These are phyloP conservation scores for Catocala fraxini DNA, from an alignment of 2,888 invertebrate genomes.

Conservation along the genomic window DNA sequence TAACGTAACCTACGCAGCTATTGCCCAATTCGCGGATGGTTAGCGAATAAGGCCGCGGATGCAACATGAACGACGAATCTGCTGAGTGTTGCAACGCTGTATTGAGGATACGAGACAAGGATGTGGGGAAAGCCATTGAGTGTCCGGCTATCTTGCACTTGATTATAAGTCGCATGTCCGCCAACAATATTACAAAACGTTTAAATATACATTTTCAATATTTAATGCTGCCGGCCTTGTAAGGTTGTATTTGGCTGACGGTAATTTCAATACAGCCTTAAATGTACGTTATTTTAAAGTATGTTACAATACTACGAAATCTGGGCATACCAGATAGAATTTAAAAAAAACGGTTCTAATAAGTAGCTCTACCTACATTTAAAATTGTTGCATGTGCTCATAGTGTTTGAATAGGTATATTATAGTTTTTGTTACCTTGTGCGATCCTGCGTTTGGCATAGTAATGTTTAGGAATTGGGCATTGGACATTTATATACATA, in stretches of 20 bases:
- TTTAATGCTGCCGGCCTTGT: slow-evolving; percentile 5
- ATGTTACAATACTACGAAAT: too few relatives aligned
- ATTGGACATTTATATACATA: too few relatives aligned
- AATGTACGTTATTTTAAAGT: too few relatives aligned
- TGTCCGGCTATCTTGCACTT: slow-evolving; percentile 40
- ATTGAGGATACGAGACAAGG: slow-evolving; percentile 61
- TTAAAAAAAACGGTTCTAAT: too few relatives aligned
- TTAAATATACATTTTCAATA: slow-evolving; percentile 19
- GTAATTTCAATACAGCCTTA: neutral
- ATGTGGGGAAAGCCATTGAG: slow-evolving; percentile 59
- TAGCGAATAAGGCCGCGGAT: slow-evolving; percentile 45
- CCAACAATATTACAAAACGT: slow-evolving; percentile 30
- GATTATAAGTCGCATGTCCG: slow-evolving; percentile 26
- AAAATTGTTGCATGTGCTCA: too few relatives aligned
- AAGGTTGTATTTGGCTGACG: neutral
- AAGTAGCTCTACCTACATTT: too few relatives aligned
- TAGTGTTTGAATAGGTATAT: too few relatives aligned
- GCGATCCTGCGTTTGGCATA: too few relatives aligned
- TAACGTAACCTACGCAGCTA: slow-evolving; percentile 29
- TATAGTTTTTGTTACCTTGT: too few relatives aligned
- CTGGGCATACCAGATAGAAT: too few relatives aligned
- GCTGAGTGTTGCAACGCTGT: slow-evolving; percentile 50
- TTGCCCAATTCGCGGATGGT: slow-evolving; percentile 59
- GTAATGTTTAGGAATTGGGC: too few relatives aligned
- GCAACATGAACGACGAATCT: slow-evolving; percentile 38